phyloP scores from a whole-genome alignment of 2,888 invertebrate species.

The Pyrocoelia pectoralis region DNA sequence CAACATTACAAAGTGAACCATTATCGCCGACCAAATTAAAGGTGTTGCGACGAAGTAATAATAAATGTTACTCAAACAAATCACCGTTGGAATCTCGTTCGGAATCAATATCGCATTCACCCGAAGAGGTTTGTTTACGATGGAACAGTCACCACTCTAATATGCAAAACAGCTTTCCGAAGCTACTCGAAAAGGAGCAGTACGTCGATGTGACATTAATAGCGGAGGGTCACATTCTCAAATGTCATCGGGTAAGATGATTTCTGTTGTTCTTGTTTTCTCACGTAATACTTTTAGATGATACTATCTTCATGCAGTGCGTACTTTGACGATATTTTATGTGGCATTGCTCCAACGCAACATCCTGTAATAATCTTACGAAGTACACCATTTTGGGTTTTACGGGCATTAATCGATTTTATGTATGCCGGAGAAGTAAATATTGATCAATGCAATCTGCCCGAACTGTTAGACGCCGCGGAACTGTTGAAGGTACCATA shows the following conservation, averaged over 20 bases:
- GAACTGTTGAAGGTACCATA: slow-evolving; percentile 57
- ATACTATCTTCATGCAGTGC: slow-evolving; percentile 63
- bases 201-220: slow-evolving; percentile 66
- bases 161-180: slow-evolving; percentile 64
- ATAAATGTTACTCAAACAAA: slow-evolving; percentile 26
- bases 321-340: slow-evolving; percentile 62
- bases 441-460: slow-evolving; percentile 60
- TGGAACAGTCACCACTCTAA: slow-evolving; percentile 67
- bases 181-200: slow-evolving; percentile 61
- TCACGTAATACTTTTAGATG: slow-evolving; percentile 50
- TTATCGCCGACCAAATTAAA: slow-evolving; percentile 55
- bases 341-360: slow-evolving; percentile 58
- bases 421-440: slow-evolving; percentile 65
- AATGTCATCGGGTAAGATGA: slow-evolving; percentile 62
- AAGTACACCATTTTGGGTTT: slow-evolving; percentile 61
- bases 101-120: slow-evolving; percentile 16
- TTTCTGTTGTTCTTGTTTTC: neutral
- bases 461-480: slow-evolving; percentile 60
- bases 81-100: too few relatives aligned
- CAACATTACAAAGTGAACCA: slow-evolving; percentile 49
- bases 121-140: slow-evolving; percentile 60
- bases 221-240: slow-evolving; percentile 63
- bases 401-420: slow-evolving; percentile 62
- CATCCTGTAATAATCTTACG: slow-evolving; percentile 63
- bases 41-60: slow-evolving; percentile 49